Evolutionary conservation across 2,888 invertebrate genomes (phyloP).

Genomic region (Drosophila longiperda): DNA sequence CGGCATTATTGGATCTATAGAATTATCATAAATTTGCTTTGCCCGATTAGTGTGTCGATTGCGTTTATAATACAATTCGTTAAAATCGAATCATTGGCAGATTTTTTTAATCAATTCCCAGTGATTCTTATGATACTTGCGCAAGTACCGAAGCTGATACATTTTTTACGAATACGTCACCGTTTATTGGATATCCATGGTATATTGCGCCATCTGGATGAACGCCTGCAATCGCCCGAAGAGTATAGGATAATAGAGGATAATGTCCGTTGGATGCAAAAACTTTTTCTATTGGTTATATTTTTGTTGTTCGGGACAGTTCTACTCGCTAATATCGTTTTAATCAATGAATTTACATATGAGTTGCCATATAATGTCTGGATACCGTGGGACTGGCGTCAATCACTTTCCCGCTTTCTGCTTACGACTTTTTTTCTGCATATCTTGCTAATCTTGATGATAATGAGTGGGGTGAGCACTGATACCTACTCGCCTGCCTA

Average conservation of each 20-base stretch:
- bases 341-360: conserved; percentile 31
- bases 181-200: conserved; percentile 55
- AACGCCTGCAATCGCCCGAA: conserved; percentile 39
- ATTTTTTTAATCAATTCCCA: conserved; percentile 72
- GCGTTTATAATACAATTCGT: conserved; percentile 59
- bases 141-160: conserved; percentile 70
- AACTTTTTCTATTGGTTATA: conserved; percentile 40
- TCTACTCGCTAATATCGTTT: conserved; percentile 1
- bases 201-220: conserved; percentile 68
- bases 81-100: conserved; percentile 53
- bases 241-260: conserved; percentile 57
- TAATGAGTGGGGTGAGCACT: conserved; percentile 48
- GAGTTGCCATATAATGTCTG: conserved; percentile 71
- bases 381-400: conserved; percentile 79
- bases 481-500: conserved; percentile 79
- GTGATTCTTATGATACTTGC: conserved; percentile 52
- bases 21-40: conserved; percentile 49
- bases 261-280: conserved; percentile 40
- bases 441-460: conserved; percentile 34
- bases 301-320: conserved; percentile 31
- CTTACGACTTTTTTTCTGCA: conserved; percentile 37
- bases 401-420: background rate
- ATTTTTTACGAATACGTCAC: conserved; percentile 51
- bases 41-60: conserved; percentile 48
- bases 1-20: conserved; percentile 63